Evolutionary conservation across 2,888 invertebrate species (phyloP), one percentile per base, ranked within the genome.

Genomic region (Acanthococcus lagerstroemiae): DNA sequence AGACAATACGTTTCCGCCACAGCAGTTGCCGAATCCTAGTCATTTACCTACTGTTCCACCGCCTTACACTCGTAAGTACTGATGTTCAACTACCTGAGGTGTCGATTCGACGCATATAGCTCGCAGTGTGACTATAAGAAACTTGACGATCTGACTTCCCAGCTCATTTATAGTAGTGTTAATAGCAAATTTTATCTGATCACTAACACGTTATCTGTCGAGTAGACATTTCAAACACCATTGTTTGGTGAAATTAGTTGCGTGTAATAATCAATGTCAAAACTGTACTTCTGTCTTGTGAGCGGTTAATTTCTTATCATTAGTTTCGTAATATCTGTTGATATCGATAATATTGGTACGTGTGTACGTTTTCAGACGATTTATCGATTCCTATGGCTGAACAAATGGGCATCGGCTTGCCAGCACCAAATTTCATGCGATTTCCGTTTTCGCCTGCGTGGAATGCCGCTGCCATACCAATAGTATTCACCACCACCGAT

Each of bases 21-120:
- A 54, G 7, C 52, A 21, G 15, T 30, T 61, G 52, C 52, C 61
- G 37, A 61, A 61, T 61, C 50, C 61, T 61, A 61, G 61, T 61
- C 61, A 61, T 52, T 24, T 30, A 27, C 26, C 60, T 25, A 24
- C 60, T n/a, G 27, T 60, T 46, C 52, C 52, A 22, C 61, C 50
- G 22, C 52, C 61, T 22, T 61, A 27, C 52, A 37, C 37, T 26
- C 26, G 61, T 52, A 22, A 50, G 61, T 61, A 27, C 24, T 27
- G n/a, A 2, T 54, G 54, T 12, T 24, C 12, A 54, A 21, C 12
- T 54, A 15, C 37, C 12, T 37, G 37, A 37, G n/a, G 12, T 37
- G 3, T 37, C 3, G 3, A 50, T n/a, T n/a, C n/a, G n/a, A n/a
- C n/a, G n/a, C n/a, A n/a, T n/a, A n/a, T n/a, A n/a, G n/a, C n/a